phyloP scores from a whole-genome alignment of 1,140 invertebrate genomes.

The Ooceraea biroi region DNA sequence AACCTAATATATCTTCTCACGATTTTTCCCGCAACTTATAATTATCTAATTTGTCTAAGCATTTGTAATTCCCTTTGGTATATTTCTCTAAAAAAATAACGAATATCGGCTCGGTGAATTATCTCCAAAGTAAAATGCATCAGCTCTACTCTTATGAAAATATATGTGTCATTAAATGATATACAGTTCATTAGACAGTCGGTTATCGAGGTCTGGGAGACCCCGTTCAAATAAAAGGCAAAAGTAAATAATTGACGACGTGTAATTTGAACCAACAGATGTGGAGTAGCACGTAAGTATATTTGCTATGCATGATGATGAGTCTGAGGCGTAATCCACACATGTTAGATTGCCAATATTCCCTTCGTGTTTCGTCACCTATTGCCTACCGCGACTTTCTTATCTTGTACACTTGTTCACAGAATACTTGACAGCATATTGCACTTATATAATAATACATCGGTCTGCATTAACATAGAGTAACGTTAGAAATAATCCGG shows the following conservation, averaged over 20 bases:
- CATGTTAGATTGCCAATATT: conserved; percentile 30
- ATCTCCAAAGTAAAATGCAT: conserved; percentile 23
- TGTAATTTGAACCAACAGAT: conserved; percentile 68
- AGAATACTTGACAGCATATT: conserved; percentile 53
- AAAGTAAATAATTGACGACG: conserved; percentile 67
- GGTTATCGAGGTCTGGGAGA: conserved; percentile 27
- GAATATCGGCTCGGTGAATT: conserved; percentile 17
- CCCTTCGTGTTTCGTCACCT: conserved; percentile 16
- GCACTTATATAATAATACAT: conserved; percentile 56
- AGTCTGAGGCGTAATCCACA: conserved; percentile 53
- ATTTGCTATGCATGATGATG: conserved; percentile 61
- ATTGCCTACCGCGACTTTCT: conserved; percentile 28
- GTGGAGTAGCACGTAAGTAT: conserved; percentile 58
- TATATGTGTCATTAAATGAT: conserved; percentile 36
- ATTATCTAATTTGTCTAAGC: conserved; percentile 21
- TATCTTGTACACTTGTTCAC: conserved; percentile 33
- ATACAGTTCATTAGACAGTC: neutral
- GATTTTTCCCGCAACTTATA: conserved; percentile 40
- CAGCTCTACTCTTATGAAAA: conserved; percentile 34
- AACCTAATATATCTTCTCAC: conserved; percentile 31
- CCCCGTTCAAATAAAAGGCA: conserved; percentile 40
- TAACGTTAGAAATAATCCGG: conserved; percentile 38
- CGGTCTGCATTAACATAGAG: conserved; percentile 51
- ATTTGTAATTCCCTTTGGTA: conserved; percentile 42
- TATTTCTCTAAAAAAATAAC: conserved; percentile 25